phyloP scores from a whole-genome alignment of 2,113 vertebrate species.

The Blennius ocellaris region DNA sequence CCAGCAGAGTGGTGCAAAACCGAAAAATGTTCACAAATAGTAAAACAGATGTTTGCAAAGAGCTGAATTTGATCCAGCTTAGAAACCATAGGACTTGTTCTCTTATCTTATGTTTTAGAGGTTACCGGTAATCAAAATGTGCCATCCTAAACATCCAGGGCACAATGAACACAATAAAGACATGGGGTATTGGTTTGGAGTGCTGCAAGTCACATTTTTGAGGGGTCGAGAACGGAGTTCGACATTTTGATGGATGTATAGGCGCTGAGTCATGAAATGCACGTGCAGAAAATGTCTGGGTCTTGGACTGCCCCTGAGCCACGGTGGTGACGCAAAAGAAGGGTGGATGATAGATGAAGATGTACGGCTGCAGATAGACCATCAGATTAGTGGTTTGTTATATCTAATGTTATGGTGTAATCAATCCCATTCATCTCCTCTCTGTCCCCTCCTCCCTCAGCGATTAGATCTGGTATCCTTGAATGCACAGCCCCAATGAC shows the following conservation, averaged over 20 bases:
- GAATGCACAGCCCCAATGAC: constrained; percentile 24
- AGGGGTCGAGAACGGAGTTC: constrained; percentile 29
- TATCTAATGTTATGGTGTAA: constrained; percentile 80
- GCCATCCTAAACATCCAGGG: constrained; percentile 14
- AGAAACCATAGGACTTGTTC: constrained; percentile 6
- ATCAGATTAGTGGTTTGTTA: constrained; percentile 80
- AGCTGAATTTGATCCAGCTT: constrained; percentile 24
- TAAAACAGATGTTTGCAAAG: constrained; percentile 53
- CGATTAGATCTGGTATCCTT: constrained; percentile 41
- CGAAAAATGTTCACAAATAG: constrained; percentile 29
- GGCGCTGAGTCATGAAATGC: constrained; percentile 64
- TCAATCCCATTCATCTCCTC: constrained; percentile 75
- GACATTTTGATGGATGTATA: constrained; percentile 72
- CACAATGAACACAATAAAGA: constrained; percentile 16
- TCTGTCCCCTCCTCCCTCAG: constrained; percentile 32
- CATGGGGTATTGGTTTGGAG: constrained; percentile 9
- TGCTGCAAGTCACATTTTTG: constrained; percentile 44
- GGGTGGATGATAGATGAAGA: constrained; percentile 84
- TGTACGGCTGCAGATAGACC: constrained; percentile 80
- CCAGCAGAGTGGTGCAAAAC: constrained; percentile 27
- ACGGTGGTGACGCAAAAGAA: constrained; percentile 69
- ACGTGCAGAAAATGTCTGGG: constrained; percentile 54
- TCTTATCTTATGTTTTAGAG: constrained; percentile 30
- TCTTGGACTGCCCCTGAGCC: constrained; percentile 63
- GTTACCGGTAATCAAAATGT: constrained; percentile 29